Evolutionary conservation across 2,113 vertebrate species (phyloP), one percentile per base, ranked within the genome.

Genomic region (Columba livia): DNA sequence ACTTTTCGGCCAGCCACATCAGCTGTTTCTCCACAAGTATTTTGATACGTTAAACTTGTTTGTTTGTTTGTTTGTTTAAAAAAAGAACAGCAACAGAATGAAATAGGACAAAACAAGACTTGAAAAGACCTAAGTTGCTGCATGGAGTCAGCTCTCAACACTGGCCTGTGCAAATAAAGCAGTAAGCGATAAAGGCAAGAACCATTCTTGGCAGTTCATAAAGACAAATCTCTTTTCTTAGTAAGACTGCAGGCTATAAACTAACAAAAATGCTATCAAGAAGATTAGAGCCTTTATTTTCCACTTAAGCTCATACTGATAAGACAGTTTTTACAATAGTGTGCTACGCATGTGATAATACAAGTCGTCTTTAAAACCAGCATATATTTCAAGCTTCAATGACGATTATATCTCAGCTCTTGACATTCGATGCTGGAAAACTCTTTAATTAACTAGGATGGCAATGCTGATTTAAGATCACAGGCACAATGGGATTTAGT

Each of bases 271-370:
- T 34, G 78, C 67, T 82, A 96, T 93, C 90, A 58, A 89, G 92
- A 79, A 95, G 90, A 96, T 95, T 94, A 95, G 85, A 81, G 85
- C 44, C 56, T 96, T 96, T 94, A 95, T 95, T 96, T 97, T 96
- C 89, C 92, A 93, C 88, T 97, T 96, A 89, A 82, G 92, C 90
- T 70, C 85, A 40, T 75, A 70, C 80, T 36, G 96, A 97, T 96
- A 95, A 96, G 83, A 67, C 44, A 81, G 88, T 73, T 87, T 93
- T 92, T 91, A 96, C 86, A 96, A 96, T 89, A 87, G 73, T 12
- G 25, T 93, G 85, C 70, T 81, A 65, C 11, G 77, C 77, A 58
- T 77, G 73, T 51, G 94, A 95, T 94, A 97, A 96, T 84, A 69
- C 23, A 29, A 82, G 70, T 90, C 73, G 66, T 79, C 77, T 95